Evolutionary conservation across 2,113 vertebrate genomes (phyloP), one percentile per base, ranked within the genome.

Genomic region (Myotis davidii): DNA sequence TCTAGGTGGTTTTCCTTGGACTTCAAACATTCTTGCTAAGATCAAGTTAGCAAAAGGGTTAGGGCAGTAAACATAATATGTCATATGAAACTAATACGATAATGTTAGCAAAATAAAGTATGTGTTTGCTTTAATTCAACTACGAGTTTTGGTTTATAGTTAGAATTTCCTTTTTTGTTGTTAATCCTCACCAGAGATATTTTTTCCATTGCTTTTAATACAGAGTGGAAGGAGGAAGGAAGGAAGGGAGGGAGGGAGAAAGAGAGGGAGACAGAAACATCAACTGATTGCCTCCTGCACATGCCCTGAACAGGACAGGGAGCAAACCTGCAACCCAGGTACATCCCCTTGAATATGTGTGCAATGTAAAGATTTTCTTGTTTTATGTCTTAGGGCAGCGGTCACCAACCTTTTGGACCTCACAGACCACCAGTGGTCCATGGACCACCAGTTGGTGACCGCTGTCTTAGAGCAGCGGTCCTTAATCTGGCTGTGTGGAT

Each of bases 111-210:
- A 89, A 91, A 50, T 76, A 61, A 52, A 78, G 29, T 77, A 39
- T 89, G 13, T 74, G 4, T 87, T 90, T 96, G 25, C 48, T 88
- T 74, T 88, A 87, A 88, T 50, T 76, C 72, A 72, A 27, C 23
- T 56, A 17, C 32, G 4, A 39, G 1, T 74, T 74, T 91, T 85
- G 16, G 17, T 39, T 65, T 86, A 34, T 61, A 70, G 37, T 91
- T 87, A 85, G 25, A 42, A 84, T 77, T 86, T 78, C 32, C 45
- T 34, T 91, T 5, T 90, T 89, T 56, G 54, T 56, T 56, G 54
- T 56, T 56, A 56, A 23, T 56, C 54, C 54, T 56, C 54, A 56
- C 54, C 54, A 23, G 21, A 56, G 54, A 56, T 56, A 56, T 9
- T 56, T 56, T 56, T 56, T 56, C 16, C 54, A 56, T 56, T 56